Evolutionary conservation across 2,113 vertebrate genomes (phyloP), one percentile per base, ranked within the genome.

Genomic region (Crotalus tigris): DNA sequence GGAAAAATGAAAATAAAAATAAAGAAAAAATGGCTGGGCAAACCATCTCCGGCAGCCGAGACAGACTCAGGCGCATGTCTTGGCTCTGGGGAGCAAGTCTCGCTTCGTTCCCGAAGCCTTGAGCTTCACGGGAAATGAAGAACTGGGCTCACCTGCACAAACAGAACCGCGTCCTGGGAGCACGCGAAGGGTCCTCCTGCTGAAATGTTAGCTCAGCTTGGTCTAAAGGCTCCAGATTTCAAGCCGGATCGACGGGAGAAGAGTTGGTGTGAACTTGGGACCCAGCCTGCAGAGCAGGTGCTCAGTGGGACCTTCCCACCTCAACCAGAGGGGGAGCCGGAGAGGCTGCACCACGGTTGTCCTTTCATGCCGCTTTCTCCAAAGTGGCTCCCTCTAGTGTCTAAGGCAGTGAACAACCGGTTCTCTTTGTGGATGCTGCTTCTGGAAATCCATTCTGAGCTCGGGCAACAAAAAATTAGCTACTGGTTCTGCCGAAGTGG

Each of bases 41-140:
- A 51, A 53, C 49, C 26, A 12, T 54, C 15, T 15, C 49, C 49
- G 2, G 53, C 6, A 3, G 17, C 5, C 3, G 11, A 19, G 46
- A 39, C n/a, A 59, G 88, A n/a, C 4, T 69, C 24, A 1, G 33
- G 46, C 12, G 0, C 5, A 10, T 7, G 33, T 54, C 54, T 54
- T n/a, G 17, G 87, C 64, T 85, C 46, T 13, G 19, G 17, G 13
- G 23, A 26, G 7, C 24, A 33, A 5, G 3, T 12, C 33, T 59
- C 9, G 0, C 0, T 39, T 46, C 5, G 0, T n/a, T 15, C 19
- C 21, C 3, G 7, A 69, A 81, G 12, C n/a, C n/a, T 39, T 54
- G 0, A 23, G 51, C 5, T 75, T 75, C 13, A 15, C 1, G 69
- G 33, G 7, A 81, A 81, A 19, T 0, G 33, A 39, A 39, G 33